Evolutionary conservation across 2,888 invertebrate genomes (phyloP), one percentile per base, ranked within the genome.

Genomic region (Monochamus alternatus): DNA sequence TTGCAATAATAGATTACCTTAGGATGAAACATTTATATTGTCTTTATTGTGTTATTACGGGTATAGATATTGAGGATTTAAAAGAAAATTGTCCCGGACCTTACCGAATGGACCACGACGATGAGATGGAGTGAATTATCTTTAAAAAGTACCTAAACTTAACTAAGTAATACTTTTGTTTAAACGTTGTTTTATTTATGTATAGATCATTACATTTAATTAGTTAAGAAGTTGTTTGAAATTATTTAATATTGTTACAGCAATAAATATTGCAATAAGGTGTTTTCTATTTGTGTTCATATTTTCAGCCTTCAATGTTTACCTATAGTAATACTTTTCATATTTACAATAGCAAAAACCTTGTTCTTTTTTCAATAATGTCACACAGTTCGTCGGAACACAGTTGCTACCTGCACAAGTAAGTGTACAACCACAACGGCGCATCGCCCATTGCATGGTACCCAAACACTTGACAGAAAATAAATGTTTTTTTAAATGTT

Each of bases 31-130:
- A 96, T 87, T 90, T 90, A 73, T 96, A 95, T 87, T 96, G 96
- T 85, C 91, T 94, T 69, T 96, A 95, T 94, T 96, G 96, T 90
- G 95, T 93, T 10, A 91, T 92, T 5, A 91, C 91, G 65, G 95
- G 92, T 87, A 90, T 92, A 75, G 92, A 93, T 88, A 88, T 88
- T 66, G 89, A 91, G 44, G 95, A 95, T 86, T 85, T 95, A 77
- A 85, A 87, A 63, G 87, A 88, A 10, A 92, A 91, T 84, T 95
- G 95, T 87, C 94, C 95, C 2, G 95, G 95, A 3, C 88, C 88
- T 22, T 91, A 91, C 62, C 90, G 93, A 84, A 91, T 91, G 82
- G 93, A 93, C 78, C 95, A 95, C 86, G 87, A 87, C 78, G 85
- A 86, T 77, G 85, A 85, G 60, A 80, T 81, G 66, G 81, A 83